Percentiles rank a stretch among this genome's conserved stretches.
Conservation (phyloP, 2,888 invertebrate species). For the Hirtodrosophila duncani region DNA sequence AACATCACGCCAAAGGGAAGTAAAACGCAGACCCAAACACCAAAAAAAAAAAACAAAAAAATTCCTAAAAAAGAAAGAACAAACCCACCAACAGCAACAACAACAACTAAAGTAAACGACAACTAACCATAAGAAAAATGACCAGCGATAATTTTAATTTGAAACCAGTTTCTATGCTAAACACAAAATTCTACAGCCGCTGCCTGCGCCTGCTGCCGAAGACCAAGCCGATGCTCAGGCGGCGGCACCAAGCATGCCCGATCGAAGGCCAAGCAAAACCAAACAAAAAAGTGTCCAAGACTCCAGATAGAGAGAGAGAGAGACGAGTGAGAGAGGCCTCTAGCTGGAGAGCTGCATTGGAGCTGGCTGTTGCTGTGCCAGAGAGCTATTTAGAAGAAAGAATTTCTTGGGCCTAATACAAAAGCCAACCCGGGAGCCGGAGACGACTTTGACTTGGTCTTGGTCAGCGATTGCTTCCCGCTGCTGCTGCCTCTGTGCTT, state of each 20-base stretch:
- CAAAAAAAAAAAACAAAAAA: conserved; percentile 42
- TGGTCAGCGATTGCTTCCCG: not conserved
- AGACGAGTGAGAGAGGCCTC: not conserved
- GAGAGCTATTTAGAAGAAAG: conserved; percentile 40
- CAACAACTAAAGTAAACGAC: conserved; percentile 58
- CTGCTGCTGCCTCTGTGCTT: too few species aligned
- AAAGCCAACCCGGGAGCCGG: conserved; percentile 7
- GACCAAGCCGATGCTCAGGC: conserved; percentile 22
- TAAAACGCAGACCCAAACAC: conserved; percentile 57
- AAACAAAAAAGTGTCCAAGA: conserved; percentile 53
- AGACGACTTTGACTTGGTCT: conserved; percentile 1
- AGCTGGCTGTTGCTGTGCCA: conserved; percentile 26
- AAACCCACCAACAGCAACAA: conserved; percentile 18
- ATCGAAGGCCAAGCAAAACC: conserved; percentile 27
- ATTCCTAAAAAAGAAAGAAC: conserved; percentile 25
- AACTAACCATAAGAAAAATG: conserved; percentile 73
- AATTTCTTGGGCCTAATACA: conserved; percentile 43
- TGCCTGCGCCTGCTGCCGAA: too few species aligned
- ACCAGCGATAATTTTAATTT: conserved; percentile 77
- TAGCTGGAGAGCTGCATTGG: not conserved
- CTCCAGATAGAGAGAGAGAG: conserved; percentile 11
- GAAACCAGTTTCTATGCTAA: conserved; percentile 75
- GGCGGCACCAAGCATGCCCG: conserved; percentile 2
- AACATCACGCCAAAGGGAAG: conserved; percentile 31
- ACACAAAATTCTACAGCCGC: conserved; percentile 64